Percentiles rank a stretch among this genome's conserved stretches.
These are phyloP conservation scores for Cottus gobio DNA, from an alignment of 2,113 vertebrate species.

Conservation along the genomic window DNA sequence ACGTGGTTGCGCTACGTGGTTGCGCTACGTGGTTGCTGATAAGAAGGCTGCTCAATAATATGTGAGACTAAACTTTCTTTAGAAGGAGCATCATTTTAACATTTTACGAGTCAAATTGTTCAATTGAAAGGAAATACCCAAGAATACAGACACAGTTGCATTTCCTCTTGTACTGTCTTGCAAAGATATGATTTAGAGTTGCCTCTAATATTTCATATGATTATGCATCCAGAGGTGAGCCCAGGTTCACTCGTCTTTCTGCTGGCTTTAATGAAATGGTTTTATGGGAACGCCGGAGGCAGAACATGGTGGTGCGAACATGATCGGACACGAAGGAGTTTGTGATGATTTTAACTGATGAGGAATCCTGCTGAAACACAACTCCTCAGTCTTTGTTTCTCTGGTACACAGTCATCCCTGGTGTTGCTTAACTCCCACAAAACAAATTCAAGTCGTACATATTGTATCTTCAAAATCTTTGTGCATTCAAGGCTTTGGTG, in stretches of 20 bases:
- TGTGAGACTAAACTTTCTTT: background rate
- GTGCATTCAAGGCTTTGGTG: background rate
- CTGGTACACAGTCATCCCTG: too few species aligned
- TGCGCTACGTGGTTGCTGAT: too few species aligned
- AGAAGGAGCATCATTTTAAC: background rate
- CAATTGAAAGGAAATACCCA: background rate
- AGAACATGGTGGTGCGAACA: background rate
- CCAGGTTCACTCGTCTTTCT: background rate
- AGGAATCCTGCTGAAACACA: background rate
- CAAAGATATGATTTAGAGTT: background rate
- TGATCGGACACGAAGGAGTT: conserved; percentile 10
- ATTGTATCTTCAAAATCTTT: too few species aligned
- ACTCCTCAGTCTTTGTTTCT: background rate
- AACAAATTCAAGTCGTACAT: too few species aligned
- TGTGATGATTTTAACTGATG: background rate
- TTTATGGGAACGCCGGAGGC: background rate
- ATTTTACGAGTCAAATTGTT: background rate
- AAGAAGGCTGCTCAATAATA: background rate
- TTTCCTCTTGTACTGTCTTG: background rate
- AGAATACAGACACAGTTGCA: too few species aligned
- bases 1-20: too few species aligned
- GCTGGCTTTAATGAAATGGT: background rate
- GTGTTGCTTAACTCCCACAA: too few species aligned
- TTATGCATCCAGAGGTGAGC: conserved; percentile 6
- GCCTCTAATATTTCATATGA: background rate